phyloP scores from a whole-genome alignment of 2,888 invertebrate species.

The Zygothrica quintamaculata region DNA sequence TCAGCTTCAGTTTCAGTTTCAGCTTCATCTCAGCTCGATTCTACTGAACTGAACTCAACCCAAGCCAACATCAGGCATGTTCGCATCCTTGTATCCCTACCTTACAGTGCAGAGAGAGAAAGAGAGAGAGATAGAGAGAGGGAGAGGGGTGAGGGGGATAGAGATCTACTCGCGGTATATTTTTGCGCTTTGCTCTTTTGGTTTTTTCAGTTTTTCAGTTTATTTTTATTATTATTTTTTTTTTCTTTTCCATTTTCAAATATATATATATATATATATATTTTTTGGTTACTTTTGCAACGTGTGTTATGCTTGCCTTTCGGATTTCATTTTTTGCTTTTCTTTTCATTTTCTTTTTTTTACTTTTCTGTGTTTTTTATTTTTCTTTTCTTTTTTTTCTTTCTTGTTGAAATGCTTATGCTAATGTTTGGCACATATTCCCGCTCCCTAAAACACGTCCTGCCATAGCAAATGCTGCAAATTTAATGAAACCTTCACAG shows the following conservation, averaged over 20 bases:
- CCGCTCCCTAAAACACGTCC: conserved; percentile 22
- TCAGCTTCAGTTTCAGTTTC: not conserved
- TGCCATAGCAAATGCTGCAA: conserved; percentile 44
- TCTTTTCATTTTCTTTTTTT: too few relatives aligned
- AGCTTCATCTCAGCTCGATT: conserved; percentile 12
- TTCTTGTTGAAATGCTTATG: conserved; percentile 54
- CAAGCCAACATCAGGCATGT: conserved; percentile 25
- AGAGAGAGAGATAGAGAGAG: too few relatives aligned
- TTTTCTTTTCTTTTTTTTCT: conserved; percentile 4
- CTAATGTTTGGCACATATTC: conserved; percentile 60
- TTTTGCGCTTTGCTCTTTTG: conserved; percentile 50
- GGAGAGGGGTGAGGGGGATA: too few relatives aligned
- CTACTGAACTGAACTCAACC: too few relatives aligned
- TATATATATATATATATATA: too few relatives aligned
- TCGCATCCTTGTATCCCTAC: conserved; percentile 37
- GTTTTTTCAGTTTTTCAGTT: conserved; percentile 6
- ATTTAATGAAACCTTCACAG: conserved; percentile 58
- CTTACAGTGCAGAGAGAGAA: too few relatives aligned
- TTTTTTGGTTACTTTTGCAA: conserved; percentile 7
- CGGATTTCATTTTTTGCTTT: too few relatives aligned
- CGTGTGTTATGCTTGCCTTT: conserved; percentile 20
- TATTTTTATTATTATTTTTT: conserved; percentile 14
- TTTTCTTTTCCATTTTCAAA: too few relatives aligned
- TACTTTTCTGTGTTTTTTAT: too few relatives aligned
- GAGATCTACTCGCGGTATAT: conserved; percentile 31